Conservation (phyloP, 2,888 invertebrate genomes). For the Cheilosia vulpina region DNA sequence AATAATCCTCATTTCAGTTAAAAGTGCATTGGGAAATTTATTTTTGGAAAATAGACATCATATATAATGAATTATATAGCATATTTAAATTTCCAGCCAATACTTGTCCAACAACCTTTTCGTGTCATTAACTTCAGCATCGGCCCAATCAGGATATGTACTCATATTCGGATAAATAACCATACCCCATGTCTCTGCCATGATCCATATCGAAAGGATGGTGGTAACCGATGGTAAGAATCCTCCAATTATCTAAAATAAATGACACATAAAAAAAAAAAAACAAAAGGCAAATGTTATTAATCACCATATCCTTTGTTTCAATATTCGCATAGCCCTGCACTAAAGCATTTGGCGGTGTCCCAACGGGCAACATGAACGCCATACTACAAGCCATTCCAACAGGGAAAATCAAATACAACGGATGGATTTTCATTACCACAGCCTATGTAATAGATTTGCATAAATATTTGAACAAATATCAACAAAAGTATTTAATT, state of each 20-base stretch:
- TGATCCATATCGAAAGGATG: constrained; percentile 87
- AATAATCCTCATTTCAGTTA: too few relatives aligned
- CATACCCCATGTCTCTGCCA: constrained; percentile 89
- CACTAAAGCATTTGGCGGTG: constrained; percentile 97
- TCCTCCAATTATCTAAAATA: constrained; percentile 87
- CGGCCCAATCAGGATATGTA: constrained; percentile 43
- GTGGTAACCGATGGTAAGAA: constrained; percentile 89
- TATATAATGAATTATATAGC: not conserved
- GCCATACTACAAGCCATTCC: constrained; percentile 94
- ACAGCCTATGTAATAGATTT: constrained; percentile 85
- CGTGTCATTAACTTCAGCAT: not conserved
- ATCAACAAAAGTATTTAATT: not conserved
- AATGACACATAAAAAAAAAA: not conserved
- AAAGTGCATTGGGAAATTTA: too few relatives aligned
- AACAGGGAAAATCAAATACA: constrained; percentile 94
- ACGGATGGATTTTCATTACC: constrained; percentile 89
- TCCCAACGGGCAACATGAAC: constrained; percentile 96
- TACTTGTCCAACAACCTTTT: not conserved
- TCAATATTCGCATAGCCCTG: constrained; percentile 91
- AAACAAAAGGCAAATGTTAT: not conserved
- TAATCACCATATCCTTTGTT: constrained; percentile 88
- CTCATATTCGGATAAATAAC: constrained; percentile 84
- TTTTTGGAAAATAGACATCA: too few relatives aligned
- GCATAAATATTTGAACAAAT: not conserved
- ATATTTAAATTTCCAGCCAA: not conserved